A percentile compares a stretch with the other conserved stretches of the same genome.
These are phyloP conservation scores for Drosophila fungiperda DNA, from an alignment of 2,888 invertebrate genomes.

Conservation along the genomic window DNA sequence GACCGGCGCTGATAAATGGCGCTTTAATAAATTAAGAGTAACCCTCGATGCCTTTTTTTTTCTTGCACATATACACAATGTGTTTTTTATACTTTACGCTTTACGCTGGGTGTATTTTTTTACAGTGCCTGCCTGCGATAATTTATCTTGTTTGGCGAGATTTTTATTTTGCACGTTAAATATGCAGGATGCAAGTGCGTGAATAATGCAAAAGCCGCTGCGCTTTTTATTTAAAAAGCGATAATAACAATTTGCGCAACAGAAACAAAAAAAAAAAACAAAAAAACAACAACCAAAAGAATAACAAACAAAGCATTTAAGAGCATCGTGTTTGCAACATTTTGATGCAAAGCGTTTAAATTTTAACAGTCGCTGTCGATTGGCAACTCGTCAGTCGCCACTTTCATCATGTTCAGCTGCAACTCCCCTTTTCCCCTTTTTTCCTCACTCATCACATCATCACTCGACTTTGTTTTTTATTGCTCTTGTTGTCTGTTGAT, in stretches of 20 bases:
- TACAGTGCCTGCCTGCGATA: slow-evolving; percentile 55
- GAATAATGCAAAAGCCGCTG: slow-evolving; percentile 71
- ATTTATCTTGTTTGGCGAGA: slow-evolving; percentile 81
- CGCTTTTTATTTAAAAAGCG: slow-evolving; percentile 75
- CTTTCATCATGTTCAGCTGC: slow-evolving; percentile 13
- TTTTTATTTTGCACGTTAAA: slow-evolving; percentile 76
- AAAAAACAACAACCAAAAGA: slow-evolving; percentile 33
- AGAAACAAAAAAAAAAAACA: slow-evolving; percentile 29
- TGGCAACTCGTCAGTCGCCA: slow-evolving; percentile 50
- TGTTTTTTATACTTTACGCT: slow-evolving; percentile 23
- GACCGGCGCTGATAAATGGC: slow-evolving; percentile 67
- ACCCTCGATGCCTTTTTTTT: slow-evolving; percentile 52
- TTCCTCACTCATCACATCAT: slow-evolving; percentile 53
- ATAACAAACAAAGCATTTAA: slow-evolving; percentile 44
- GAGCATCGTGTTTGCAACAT: slow-evolving; percentile 20
- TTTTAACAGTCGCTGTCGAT: slow-evolving; percentile 61
- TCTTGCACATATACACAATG: slow-evolving; percentile 11
- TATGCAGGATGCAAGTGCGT: slow-evolving; percentile 72
- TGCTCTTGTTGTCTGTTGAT: slow-evolving; percentile 44
- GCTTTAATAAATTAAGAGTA: slow-evolving; percentile 80
- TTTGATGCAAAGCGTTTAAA: slow-evolving; percentile 72
- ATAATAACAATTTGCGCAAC: slow-evolving; percentile 76
- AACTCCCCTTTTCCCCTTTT: background rate
- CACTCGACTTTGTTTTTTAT: slow-evolving; percentile 34
- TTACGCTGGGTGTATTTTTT: slow-evolving; percentile 10